phyloP scores from a whole-genome alignment of 2,888 invertebrate species.

The Mythimna albipuncta region DNA sequence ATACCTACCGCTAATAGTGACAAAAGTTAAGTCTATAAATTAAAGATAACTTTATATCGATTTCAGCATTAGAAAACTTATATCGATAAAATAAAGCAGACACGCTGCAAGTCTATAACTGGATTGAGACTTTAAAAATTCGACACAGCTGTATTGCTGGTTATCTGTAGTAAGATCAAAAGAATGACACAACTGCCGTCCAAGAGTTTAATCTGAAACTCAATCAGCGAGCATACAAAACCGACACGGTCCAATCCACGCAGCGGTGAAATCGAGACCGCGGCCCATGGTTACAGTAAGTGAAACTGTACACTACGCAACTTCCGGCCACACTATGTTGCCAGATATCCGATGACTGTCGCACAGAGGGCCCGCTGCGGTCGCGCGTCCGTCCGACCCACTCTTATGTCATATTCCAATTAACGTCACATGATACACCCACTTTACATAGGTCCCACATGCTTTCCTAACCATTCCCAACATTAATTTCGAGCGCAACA shows the following conservation, averaged over 20 bases:
- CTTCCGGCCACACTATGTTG: constrained; percentile 85
- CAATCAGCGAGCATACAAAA: constrained; percentile 84
- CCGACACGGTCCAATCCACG: constrained; percentile 80
- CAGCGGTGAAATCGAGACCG: constrained; percentile 83
- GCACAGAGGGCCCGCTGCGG: constrained; percentile 75
- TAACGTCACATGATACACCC: constrained; percentile 39
- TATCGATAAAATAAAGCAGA: constrained; percentile 11
- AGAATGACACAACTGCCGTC: constrained; percentile 66
- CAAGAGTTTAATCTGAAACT: constrained; percentile 81
- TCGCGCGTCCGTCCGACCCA: constrained; percentile 76
- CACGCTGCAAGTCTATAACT: constrained; percentile 14
- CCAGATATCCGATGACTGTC: constrained; percentile 82
- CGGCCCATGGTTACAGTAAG: constrained; percentile 80
- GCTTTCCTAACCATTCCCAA: constrained; percentile 3
- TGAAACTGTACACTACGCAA: constrained; percentile 88
- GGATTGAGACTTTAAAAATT: constrained; percentile 45
- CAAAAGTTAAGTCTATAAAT: neutral
- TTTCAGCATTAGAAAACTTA: constrained; percentile 10
- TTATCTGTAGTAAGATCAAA: constrained; percentile 63
- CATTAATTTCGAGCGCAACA: neutral
- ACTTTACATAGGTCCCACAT: constrained; percentile 11
- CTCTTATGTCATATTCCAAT: constrained; percentile 63
- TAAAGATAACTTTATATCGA: neutral
- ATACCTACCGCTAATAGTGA: no score
- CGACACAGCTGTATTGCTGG: constrained; percentile 36